Base-by-base conservation (phyloP, 2,888 invertebrate genomes). In the Trichopoda pennipes region DNA sequence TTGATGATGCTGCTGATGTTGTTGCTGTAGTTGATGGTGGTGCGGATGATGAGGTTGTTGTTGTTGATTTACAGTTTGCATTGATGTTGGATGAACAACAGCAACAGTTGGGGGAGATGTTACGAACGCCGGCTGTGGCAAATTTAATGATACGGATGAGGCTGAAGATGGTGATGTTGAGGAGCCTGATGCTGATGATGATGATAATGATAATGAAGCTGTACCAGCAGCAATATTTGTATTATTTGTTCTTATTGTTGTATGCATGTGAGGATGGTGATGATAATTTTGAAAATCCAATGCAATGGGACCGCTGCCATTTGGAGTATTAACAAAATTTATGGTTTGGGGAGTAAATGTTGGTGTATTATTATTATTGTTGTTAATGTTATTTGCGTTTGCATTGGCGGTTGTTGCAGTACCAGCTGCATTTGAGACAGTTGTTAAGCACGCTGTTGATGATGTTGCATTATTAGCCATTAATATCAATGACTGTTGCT, bases 201-300 rank as follows among this genome's bases (percentile, higher is more conserved):
- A 55, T 64, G 80, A 83, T 35, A n/a, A n/a, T n/a, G 72, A 72
- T 63, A 76, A 77, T 21, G 86, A 76, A 69, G 86, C 86, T 69
- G 87, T 82, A 14, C 86, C 85, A 42, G 87, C 84, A 77, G 81
- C 78, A 81, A 78, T 84, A 75, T 74, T 81, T 73, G 80, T 66
- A 58, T 77, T 85, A 21, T 78, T 81, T 42, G 78, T 83, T 69
- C 86, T 85, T 64, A 86, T 56, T 32, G 69, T 80, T 53, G 80
- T 75, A 53, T 86, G 79, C 84, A 86, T 51, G 63, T 60, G 69
- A 16, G 80, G 84, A 17, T 86, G 85, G 69, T 83, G 61, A 63
- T 85, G 76, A 44, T 84, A 81, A 58, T 61, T 83, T 64, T 55
- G 79, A 63, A 75, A 78, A 63, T 83, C 81, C 49, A 81, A 69